These are phyloP conservation scores for Exocentrus adspersus DNA, from an alignment of 2,888 invertebrate genomes.

Conservation along the genomic window DNA sequence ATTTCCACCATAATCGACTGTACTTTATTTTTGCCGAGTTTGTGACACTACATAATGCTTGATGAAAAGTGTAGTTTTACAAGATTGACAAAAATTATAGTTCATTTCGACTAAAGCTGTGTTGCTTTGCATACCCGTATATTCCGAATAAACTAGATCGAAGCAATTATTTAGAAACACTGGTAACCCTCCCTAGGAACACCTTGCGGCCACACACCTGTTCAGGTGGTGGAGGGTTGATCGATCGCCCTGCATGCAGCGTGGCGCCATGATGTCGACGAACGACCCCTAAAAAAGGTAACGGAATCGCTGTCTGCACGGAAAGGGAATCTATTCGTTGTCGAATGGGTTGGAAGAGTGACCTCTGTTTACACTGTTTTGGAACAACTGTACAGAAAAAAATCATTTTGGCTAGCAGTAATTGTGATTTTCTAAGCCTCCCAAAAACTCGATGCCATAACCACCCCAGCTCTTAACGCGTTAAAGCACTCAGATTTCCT, in stretches of 20 bases:
- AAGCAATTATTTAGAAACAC: conserved; percentile 12
- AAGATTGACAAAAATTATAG: too few relatives aligned
- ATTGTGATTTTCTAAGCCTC: too few relatives aligned
- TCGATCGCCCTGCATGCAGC: conserved; percentile 46
- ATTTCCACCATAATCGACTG: too few relatives aligned
- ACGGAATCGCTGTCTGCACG: conserved; percentile 29
- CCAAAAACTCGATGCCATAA: too few relatives aligned
- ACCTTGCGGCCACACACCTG: conserved; percentile 46
- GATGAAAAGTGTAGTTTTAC: too few relatives aligned
- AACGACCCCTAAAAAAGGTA: conserved; percentile 29
- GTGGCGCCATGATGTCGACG: conserved; percentile 52
- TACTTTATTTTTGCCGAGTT: too few relatives aligned
- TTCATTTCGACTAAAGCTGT: too few relatives aligned
- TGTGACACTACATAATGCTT: too few relatives aligned
- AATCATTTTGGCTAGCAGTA: too few relatives aligned
- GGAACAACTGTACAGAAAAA: too few relatives aligned
- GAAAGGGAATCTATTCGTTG: not conserved
- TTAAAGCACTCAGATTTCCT: conserved; percentile 1
- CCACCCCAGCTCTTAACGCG: not conserved
- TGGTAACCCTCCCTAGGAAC: conserved; percentile 29
- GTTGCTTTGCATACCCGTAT: not conserved
- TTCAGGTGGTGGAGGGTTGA: conserved; percentile 45
- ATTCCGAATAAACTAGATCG: not conserved
- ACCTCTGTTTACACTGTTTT: too few relatives aligned
- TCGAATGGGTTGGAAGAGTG: not conserved